These are phyloP conservation scores for Phrynocephalus forsythii DNA, from an alignment of 2,797 vertebrate genomes.

Conservation along the genomic window DNA sequence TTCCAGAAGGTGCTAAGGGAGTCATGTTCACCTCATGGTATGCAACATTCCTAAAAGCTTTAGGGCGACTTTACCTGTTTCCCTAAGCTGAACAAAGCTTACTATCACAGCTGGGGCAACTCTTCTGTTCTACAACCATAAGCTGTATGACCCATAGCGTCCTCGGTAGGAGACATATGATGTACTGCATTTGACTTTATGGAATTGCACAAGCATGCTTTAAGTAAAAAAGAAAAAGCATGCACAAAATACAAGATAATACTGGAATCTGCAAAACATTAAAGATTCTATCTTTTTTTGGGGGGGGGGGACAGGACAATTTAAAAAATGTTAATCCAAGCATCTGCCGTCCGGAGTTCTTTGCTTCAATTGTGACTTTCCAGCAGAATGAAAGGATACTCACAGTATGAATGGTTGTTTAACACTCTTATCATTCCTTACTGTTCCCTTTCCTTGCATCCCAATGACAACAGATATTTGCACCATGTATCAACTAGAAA, in stretches of 20 bases:
- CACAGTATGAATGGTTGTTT: not conserved
- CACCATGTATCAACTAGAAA: not conserved
- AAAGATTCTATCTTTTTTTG: not conserved
- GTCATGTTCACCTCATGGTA: not conserved
- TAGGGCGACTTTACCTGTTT: not conserved
- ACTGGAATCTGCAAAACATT: not conserved
- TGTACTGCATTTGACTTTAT: not conserved
- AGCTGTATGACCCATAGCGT: not conserved
- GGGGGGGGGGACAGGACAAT: not conserved
- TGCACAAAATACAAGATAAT: not conserved
- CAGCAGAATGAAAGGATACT: not conserved
- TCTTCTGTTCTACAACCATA: not conserved
- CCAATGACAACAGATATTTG: not conserved
- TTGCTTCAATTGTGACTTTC: not conserved
- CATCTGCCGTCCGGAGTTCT: too few species aligned
- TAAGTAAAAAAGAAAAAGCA: not conserved
- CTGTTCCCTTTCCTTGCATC: too few species aligned
- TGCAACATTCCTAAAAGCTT: not conserved
- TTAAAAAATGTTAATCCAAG: not conserved
- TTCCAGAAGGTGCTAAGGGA: too few species aligned
- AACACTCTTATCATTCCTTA: not conserved
- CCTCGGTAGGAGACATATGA: not conserved
- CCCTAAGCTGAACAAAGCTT: not conserved
- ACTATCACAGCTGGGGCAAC: not conserved
- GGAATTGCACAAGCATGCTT: not conserved